phyloP scores from a whole-genome alignment of 2,797 vertebrate genomes.

The Staurois parvus region DNA sequence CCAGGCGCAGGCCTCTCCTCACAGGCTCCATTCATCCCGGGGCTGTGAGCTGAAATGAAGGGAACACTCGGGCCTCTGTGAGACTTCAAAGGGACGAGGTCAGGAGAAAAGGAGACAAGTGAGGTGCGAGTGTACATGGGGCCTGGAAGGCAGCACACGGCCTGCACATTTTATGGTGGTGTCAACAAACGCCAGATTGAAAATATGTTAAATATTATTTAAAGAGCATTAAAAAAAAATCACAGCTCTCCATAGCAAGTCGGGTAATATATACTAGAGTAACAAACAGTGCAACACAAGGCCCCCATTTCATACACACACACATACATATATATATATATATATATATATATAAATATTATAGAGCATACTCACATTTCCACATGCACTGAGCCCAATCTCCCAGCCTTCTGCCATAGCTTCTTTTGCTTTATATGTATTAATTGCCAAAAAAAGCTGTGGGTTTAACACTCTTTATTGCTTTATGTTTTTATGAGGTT shows the following conservation, averaged over 20 bases:
- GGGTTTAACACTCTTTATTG: too few species aligned
- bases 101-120: constrained; percentile 27
- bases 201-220: constrained; percentile 49
- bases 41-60: constrained; percentile 11
- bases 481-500: too few species aligned
- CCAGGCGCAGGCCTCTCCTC: constrained; percentile 18
- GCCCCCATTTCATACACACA: not conserved
- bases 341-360: too few species aligned
- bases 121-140: constrained; percentile 38
- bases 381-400: too few species aligned
- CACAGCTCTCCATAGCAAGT: not conserved
- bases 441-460: too few species aligned
- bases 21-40: constrained; percentile 50
- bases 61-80: constrained; percentile 47
- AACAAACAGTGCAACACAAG: constrained; percentile 22
- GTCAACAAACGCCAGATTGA: constrained; percentile 39
- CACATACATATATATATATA: not conserved
- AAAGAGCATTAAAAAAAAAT: constrained; percentile 18
- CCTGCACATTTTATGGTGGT: constrained; percentile 13
- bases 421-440: too few species aligned
- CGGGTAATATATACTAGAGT: constrained; percentile 27
- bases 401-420: too few species aligned
- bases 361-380: too few species aligned
- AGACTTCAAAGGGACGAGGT: constrained; percentile 49
- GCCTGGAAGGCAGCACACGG: constrained; percentile 1